Percentiles rank a stretch among this genome's conserved stretches.
Conservation (phyloP, 2,797 vertebrate genomes). For the Scarus forsteni region DNA sequence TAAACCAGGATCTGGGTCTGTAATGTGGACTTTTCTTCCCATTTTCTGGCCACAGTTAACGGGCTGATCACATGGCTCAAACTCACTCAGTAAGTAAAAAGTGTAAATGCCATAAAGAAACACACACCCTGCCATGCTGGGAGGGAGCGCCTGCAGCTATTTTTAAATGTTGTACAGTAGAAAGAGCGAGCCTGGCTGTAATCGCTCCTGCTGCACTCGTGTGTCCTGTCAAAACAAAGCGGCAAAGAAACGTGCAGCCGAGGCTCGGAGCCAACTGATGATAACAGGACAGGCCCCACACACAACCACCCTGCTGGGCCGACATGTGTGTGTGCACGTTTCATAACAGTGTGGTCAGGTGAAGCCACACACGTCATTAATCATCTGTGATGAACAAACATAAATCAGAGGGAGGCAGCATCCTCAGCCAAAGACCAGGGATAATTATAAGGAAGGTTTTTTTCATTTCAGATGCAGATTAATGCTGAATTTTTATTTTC, state of each 20-base stretch:
- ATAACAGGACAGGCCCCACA: conserved; percentile 31
- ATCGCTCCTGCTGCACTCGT: conserved; percentile 23
- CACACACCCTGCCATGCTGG: conserved; percentile 6
- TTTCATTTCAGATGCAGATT: too few relatives aligned
- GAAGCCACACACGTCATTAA: neutral
- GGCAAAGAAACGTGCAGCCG: conserved; percentile 35
- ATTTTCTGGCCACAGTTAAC: conserved; percentile 50
- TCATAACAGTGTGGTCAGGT: neutral
- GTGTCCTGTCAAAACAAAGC: conserved; percentile 54
- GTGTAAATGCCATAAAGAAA: conserved; percentile 28
- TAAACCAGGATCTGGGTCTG: conserved; percentile 60
- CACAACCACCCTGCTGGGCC: conserved; percentile 28
- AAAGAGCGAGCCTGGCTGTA: neutral
- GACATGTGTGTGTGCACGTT: conserved; percentile 34
- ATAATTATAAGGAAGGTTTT: neutral
- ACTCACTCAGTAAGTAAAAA: conserved; percentile 27
- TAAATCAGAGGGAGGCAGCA: conserved; percentile 1
- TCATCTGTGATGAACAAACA: neutral
- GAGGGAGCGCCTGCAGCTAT: conserved; percentile 63
- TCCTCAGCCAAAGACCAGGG: neutral
- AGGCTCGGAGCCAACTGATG: conserved; percentile 18
- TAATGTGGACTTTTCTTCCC: conserved; percentile 47
- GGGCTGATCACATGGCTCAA: conserved; percentile 28
- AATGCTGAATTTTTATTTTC: too few relatives aligned
- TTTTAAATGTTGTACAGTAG: conserved; percentile 27